Conservation (phyloP, 1,140 invertebrate species). For the Pachyrhynchus sulphureomaculatus region DNA sequence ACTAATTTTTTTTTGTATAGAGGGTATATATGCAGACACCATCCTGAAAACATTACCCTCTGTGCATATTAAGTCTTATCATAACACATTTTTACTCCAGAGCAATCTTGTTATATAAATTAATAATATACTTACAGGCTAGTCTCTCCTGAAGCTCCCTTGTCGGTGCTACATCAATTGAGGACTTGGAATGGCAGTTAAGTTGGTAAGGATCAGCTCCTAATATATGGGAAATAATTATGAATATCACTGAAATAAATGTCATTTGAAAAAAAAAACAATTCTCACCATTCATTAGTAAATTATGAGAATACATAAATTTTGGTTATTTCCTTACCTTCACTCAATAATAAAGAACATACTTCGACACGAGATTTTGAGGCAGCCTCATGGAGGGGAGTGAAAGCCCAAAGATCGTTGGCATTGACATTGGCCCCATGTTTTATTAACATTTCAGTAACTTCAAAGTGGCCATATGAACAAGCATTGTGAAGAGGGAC, state of each 20-base stretch:
- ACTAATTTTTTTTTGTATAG: no score
- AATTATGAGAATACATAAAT: no score
- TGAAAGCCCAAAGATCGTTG: conserved; percentile 91
- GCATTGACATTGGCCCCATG: conserved; percentile 92
- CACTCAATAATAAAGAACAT: conserved; percentile 87
- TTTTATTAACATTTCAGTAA: conserved; percentile 87
- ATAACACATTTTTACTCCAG: no score
- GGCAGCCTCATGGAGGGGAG: conserved; percentile 85
- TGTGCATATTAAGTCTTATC: no score
- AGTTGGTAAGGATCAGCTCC: conserved; percentile 87
- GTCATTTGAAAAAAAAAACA: no score
- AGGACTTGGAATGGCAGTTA: conserved; percentile 95
- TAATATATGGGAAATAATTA: no score
- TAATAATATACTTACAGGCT: conserved; percentile 67
- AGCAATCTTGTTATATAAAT: neutral
- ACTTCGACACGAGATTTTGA: conserved; percentile 86
- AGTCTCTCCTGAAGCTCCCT: conserved; percentile 87
- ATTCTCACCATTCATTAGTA: no score
- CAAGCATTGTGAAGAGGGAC: conserved; percentile 93
- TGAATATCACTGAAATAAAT: no score
- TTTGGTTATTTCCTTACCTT: conserved; percentile 68
- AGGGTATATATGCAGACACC: no score
- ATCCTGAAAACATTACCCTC: no score
- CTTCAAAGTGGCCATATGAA: conserved; percentile 87
- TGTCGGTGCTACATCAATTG: conserved; percentile 90